Evolutionary conservation across 2,888 invertebrate species (phyloP).

Genomic region (Boloria selene): DNA sequence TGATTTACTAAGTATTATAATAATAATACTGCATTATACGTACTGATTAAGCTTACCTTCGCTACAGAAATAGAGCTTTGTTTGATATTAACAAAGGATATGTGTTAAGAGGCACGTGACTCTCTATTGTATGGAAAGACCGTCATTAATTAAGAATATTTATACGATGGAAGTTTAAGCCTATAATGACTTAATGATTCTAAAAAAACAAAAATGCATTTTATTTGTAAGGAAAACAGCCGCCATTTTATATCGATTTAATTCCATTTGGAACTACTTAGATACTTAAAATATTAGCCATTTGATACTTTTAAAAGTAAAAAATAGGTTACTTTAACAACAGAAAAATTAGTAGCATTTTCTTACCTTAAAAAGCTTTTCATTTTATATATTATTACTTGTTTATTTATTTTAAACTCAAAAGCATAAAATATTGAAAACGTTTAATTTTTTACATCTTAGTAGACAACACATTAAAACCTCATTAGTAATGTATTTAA

Average conservation of each 20-base stretch:
- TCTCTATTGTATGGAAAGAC: conserved; percentile 54
- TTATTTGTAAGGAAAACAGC: too few species aligned
- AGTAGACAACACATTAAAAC: conserved; percentile 43
- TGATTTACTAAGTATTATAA: background rate
- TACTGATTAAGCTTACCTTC: conserved; percentile 11
- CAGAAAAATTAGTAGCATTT: background rate
- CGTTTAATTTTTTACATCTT: conserved; percentile 29
- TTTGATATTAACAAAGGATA: conserved; percentile 55
- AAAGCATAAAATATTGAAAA: background rate
- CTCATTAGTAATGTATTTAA: conserved; percentile 44
- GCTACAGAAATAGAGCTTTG: conserved; percentile 44
- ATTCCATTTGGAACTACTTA: too few species aligned
- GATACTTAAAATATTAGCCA: too few species aligned
- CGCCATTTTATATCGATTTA: too few species aligned
- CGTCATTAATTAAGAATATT: conserved; percentile 57
- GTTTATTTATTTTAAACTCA: conserved; percentile 15
- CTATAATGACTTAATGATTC: background rate
- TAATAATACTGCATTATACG: background rate
- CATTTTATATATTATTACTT: background rate
- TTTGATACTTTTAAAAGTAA: too few species aligned
- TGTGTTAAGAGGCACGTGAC: conserved; percentile 61
- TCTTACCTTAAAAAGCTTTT: background rate
- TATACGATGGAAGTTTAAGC: conserved; percentile 12
- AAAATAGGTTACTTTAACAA: too few species aligned
- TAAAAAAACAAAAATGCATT: background rate